These are phyloP conservation scores for Epinephelus moara DNA, from an alignment of 2,113 vertebrate species.

Conservation along the genomic window DNA sequence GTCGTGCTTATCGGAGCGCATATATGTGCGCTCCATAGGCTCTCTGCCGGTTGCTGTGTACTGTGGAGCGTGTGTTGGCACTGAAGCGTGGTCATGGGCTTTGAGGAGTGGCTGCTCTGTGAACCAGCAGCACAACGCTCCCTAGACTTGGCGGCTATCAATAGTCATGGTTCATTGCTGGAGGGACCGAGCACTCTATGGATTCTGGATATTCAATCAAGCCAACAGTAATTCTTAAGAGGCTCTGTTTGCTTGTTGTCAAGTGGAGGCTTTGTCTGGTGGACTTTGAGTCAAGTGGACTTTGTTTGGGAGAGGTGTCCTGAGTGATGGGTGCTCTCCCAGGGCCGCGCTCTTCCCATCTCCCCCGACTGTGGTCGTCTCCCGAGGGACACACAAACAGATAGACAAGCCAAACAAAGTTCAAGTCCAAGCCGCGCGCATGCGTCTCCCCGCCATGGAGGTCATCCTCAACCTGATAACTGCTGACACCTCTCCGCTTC, in stretches of 20 bases:
- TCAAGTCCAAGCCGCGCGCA: conserved; percentile 34
- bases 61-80: conserved; percentile 29
- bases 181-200: conserved; percentile 21
- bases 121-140: conserved; percentile 39
- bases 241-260: conserved; percentile 32
- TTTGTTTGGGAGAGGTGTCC: conserved; percentile 48
- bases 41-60: conserved; percentile 26
- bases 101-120: conserved; percentile 42
- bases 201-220: conserved; percentile 60
- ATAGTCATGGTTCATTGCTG: conserved; percentile 28
- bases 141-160: conserved; percentile 30
- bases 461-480: conserved; percentile 84
- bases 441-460: conserved; percentile 75
- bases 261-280: conserved; percentile 44
- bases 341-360: conserved; percentile 14
- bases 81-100: conserved; percentile 47
- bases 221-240: conserved; percentile 18
- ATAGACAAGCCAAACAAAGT: conserved; percentile 38
- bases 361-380: not conserved
- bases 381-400: conserved; percentile 6
- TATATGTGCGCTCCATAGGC: conserved; percentile 23
- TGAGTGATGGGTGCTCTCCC: conserved; percentile 48
- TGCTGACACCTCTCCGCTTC: conserved; percentile 76
- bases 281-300: conserved; percentile 57
- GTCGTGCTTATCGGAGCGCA: conserved; percentile 34